Percentiles rank a stretch among this genome's conserved stretches.
Evolutionary conservation across 1,140 invertebrate species (phyloP).

Genomic region (Drosophila triauraria): DNA sequence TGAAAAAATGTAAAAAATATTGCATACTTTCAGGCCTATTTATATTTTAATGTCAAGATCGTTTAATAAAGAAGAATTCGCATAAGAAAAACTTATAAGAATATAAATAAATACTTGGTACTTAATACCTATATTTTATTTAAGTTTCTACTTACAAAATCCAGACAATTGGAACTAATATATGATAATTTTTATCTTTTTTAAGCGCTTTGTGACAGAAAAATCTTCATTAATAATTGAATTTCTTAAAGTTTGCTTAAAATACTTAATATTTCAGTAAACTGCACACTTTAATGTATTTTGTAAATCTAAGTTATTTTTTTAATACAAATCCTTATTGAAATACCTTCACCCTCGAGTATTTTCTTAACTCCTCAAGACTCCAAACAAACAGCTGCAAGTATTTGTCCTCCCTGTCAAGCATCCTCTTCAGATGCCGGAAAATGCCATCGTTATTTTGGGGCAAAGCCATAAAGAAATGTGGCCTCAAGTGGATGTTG

Average conservation of each 20-base stretch:
- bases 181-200: too few species aligned
- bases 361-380: not conserved
- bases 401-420: conserved; percentile 23
- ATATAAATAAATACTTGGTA: not conserved
- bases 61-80: not conserved
- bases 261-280: not conserved
- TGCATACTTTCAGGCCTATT: conserved; percentile 25
- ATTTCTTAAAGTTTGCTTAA: too few species aligned
- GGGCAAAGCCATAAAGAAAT: conserved; percentile 43
- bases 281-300: not conserved
- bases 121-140: not conserved
- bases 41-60: not conserved
- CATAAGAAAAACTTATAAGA: not conserved
- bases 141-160: not conserved
- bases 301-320: not conserved
- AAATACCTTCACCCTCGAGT: not conserved
- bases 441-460: conserved; percentile 48
- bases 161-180: not conserved
- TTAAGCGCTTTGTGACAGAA: too few species aligned
- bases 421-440: conserved; percentile 28
- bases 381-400: not conserved
- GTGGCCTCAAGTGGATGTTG: conserved; percentile 43
- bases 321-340: not conserved
- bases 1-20: not conserved
- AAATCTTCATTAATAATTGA: not conserved